These are phyloP conservation scores for Rana temporaria DNA, from an alignment of 2,113 vertebrate genomes.

Conservation along the genomic window DNA sequence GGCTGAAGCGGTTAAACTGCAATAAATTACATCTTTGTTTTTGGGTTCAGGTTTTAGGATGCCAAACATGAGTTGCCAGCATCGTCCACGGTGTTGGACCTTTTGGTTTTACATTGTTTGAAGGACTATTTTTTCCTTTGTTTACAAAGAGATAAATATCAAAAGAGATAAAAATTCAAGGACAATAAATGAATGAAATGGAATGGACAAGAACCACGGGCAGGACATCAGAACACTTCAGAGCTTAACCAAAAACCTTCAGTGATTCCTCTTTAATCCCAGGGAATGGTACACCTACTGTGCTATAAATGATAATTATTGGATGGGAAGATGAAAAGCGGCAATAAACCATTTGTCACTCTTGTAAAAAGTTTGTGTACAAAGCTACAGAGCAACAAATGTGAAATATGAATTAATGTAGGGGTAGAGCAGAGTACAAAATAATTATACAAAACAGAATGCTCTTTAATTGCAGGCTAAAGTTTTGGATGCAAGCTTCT, in stretches of 20 bases:
- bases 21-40: no score
- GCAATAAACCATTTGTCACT: conserved; percentile 13
- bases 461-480: not conserved
- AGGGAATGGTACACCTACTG: not conserved
- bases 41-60: no score
- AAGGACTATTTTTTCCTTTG: no score
- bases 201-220: not conserved
- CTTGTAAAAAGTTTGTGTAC: conserved; percentile 6
- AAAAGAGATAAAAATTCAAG: no score
- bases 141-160: no score
- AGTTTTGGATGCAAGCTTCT: no score
- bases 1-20: no score
- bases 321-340: conserved; percentile 5
- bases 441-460: conserved; percentile 10
- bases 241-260: not conserved
- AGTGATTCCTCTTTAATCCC: conserved; percentile 4
- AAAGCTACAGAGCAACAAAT: conserved; percentile 18
- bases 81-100: no score
- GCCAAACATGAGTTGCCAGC: no score
- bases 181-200: no score
- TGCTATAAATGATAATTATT: conserved; percentile 16
- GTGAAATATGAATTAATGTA: not conserved
- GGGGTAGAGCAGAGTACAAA: conserved; percentile 25
- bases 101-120: no score
- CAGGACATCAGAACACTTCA: not conserved